phyloP scores from a whole-genome alignment of 2,113 vertebrate genomes.

The Poeciliopsis retropinna region DNA sequence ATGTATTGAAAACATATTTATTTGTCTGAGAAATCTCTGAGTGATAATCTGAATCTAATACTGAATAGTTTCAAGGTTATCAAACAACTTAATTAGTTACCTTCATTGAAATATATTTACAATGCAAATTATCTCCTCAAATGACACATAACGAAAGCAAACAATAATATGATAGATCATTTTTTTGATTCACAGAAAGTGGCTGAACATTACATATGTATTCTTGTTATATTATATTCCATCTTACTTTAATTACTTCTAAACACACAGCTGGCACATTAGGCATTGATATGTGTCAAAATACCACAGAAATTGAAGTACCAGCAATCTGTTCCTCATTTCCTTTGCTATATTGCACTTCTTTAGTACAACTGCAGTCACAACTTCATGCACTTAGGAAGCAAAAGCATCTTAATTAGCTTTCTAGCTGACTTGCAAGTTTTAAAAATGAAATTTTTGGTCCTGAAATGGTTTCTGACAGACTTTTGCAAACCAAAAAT shows the following conservation, averaged over 20 bases:
- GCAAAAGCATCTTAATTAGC: not conserved
- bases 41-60: conserved; percentile 45
- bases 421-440: not conserved
- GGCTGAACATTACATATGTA: conserved; percentile 28
- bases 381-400: not conserved
- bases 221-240: conserved; percentile 16
- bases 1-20: conserved; percentile 61
- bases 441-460: too few relatives aligned
- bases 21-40: conserved; percentile 32
- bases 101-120: conserved; percentile 30
- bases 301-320: conserved; percentile 3
- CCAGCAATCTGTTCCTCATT: not conserved
- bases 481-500: not conserved
- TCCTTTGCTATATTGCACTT: not conserved
- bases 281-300: conserved; percentile 20
- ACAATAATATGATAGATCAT: conserved; percentile 25
- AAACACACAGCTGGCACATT: conserved; percentile 11
- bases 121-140: conserved; percentile 13
- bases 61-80: conserved; percentile 32
- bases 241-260: conserved; percentile 4
- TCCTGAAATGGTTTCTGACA: not conserved
- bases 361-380: conserved; percentile 37
- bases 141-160: conserved; percentile 8
- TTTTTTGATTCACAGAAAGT: conserved; percentile 42
- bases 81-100: conserved; percentile 23